These are phyloP conservation scores for Aurelia sp. DNA, from an alignment of 30 jellyfish, hydroid and myxozoan species.

Conservation along the genomic window DNA sequence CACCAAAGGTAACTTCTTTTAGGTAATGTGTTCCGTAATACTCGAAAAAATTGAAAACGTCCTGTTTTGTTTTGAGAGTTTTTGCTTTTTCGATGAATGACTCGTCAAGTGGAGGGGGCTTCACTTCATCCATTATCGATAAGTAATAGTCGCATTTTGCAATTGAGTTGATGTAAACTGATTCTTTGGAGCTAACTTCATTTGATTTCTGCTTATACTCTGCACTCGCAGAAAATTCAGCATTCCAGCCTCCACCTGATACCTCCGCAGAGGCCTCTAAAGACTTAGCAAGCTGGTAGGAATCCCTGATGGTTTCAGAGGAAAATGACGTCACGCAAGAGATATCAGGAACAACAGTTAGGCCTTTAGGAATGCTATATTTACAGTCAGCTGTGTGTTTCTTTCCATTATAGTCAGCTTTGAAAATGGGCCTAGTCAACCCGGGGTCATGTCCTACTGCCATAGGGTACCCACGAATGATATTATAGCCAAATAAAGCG, in stretches of 20 bases:
- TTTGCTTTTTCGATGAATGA: slow-evolving; percentile 45
- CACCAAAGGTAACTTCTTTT: slow-evolving; percentile 60
- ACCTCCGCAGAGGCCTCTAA: slow-evolving; percentile 57
- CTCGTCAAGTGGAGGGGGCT: slow-evolving; percentile 47
- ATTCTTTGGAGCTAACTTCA: slow-evolving; percentile 46
- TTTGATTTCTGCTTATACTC: slow-evolving; percentile 45
- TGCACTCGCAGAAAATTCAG: slow-evolving; percentile 62
- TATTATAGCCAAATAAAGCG: slow-evolving; percentile 80
- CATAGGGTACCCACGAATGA: slow-evolving; percentile 60
- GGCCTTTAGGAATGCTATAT: slow-evolving; percentile 58
- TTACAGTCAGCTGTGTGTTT: slow-evolving; percentile 70
- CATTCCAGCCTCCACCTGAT: slow-evolving; percentile 76
- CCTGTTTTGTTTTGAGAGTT: slow-evolving; percentile 5
- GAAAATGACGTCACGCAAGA: slow-evolving; percentile 80
- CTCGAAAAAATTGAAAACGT: slow-evolving; percentile 46
- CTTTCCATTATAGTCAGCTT: slow-evolving; percentile 26
- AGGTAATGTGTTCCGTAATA: slow-evolving; percentile 66
- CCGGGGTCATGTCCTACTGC: slow-evolving; percentile 84
- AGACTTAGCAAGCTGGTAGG: slow-evolving; percentile 32
- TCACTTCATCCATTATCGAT: slow-evolving; percentile 56
- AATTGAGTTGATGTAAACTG: slow-evolving; percentile 45
- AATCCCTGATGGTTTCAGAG: slow-evolving; percentile 37
- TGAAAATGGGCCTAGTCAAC: slow-evolving; percentile 63
- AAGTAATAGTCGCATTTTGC: slow-evolving; percentile 69
- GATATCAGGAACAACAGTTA: slow-evolving; percentile 64